Conservation (phyloP, 2,888 invertebrate species). For the Agonopterix arenella region DNA sequence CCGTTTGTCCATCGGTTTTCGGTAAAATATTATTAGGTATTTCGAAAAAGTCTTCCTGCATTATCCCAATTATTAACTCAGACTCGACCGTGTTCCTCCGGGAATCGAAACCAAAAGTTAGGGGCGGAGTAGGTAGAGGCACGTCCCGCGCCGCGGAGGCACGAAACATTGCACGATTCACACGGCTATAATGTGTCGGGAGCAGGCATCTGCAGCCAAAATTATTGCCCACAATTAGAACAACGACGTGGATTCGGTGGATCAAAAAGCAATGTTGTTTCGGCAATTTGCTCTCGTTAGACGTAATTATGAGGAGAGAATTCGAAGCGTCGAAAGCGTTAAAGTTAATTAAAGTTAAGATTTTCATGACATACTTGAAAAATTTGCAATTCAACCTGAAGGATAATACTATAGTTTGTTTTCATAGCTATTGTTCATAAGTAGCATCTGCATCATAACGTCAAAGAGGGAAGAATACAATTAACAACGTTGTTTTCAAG, state of each 20-base stretch:
- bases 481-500: constrained; percentile 6
- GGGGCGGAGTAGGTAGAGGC: not conserved
- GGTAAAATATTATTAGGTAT: too few relatives aligned
- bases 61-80: not conserved
- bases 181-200: constrained; percentile 16
- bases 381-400: too few relatives aligned
- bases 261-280: not conserved
- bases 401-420: too few relatives aligned
- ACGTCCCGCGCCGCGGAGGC: not conserved
- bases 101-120: constrained; percentile 25
- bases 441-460: constrained; percentile 6
- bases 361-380: too few relatives aligned
- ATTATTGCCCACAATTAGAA: constrained; percentile 29
- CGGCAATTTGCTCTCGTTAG: not conserved
- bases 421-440: not conserved
- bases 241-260: not conserved
- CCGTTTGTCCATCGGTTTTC: too few relatives aligned
- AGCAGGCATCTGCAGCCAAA: constrained; percentile 21
- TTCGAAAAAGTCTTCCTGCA: too few relatives aligned
- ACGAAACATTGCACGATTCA: constrained; percentile 3
- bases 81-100: not conserved
- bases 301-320: too few relatives aligned
- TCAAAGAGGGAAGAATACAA: constrained; percentile 1
- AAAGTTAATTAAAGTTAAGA: too few relatives aligned
- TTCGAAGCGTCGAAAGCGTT: too few relatives aligned